Conservation (phyloP, 2,888 invertebrate species). For the Parasteatoda lunata region DNA sequence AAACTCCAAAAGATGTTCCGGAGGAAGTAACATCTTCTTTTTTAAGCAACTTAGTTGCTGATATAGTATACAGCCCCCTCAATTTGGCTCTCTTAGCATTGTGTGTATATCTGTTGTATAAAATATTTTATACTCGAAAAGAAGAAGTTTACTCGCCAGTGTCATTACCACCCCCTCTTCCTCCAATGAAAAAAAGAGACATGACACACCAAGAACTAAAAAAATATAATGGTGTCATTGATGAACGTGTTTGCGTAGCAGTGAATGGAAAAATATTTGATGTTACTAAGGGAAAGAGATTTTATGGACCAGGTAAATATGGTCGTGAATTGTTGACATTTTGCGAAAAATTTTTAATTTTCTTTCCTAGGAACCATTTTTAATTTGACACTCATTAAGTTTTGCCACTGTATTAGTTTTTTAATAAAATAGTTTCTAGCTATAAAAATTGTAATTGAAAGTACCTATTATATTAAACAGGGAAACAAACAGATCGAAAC, state of each 20-base stretch:
- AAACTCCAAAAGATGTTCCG: conserved; percentile 17
- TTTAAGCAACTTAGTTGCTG: conserved; percentile 33
- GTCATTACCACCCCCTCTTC: conserved; percentile 46
- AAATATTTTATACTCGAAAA: conserved; percentile 54
- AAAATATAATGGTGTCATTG: conserved; percentile 87
- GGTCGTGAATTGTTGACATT: not conserved
- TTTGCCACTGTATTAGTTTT: too few species aligned
- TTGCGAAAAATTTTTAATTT: too few species aligned
- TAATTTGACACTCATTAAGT: too few species aligned
- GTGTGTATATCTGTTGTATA: conserved; percentile 54
- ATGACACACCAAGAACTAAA: conserved; percentile 91
- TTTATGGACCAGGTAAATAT: conserved; percentile 92
- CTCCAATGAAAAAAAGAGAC: conserved; percentile 79
- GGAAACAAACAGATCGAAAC: too few species aligned
- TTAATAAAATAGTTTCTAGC: too few species aligned
- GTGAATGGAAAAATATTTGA: conserved; percentile 97
- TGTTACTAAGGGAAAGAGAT: conserved; percentile 89
- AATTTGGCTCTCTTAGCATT: conserved; percentile 57
- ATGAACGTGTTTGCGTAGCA: conserved; percentile 89
- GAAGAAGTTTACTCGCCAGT: conserved; percentile 14
- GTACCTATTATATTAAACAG: too few species aligned
- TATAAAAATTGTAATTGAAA: too few species aligned
- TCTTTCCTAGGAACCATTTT: too few species aligned
- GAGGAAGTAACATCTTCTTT: conserved; percentile 18
- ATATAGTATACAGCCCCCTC: conserved; percentile 60